Conservation (phyloP, 2,113 vertebrate genomes). For the Macheiramphus alcinus region DNA sequence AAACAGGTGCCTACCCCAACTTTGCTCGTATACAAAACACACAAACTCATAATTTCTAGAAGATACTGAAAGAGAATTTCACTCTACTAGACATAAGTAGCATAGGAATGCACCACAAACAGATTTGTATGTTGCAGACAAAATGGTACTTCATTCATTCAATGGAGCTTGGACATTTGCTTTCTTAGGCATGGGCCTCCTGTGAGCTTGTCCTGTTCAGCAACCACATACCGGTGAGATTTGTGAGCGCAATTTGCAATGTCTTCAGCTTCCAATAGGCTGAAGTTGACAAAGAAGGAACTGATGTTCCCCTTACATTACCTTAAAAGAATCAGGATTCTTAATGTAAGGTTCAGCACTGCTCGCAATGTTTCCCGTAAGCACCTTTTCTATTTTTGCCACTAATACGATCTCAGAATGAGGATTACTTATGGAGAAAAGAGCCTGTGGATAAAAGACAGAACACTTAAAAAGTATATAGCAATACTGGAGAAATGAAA, state of each 20-base stretch:
- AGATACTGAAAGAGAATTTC: not conserved
- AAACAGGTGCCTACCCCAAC: not conserved
- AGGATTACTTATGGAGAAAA: conserved; percentile 93
- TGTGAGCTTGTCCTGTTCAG: not conserved
- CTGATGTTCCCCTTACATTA: conserved; percentile 41
- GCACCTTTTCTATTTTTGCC: conserved; percentile 93
- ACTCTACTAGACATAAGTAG: not conserved
- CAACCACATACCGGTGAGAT: not conserved
- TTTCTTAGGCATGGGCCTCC: not conserved
- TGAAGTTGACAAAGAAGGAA: not conserved
- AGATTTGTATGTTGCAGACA: not conserved
- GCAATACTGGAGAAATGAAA: not conserved
- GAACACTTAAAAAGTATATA: not conserved
- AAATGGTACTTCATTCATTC: not conserved
- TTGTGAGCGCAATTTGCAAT: not conserved
- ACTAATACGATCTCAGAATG: conserved; percentile 93
- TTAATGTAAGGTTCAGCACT: conserved; percentile 94
- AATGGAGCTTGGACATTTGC: not conserved
- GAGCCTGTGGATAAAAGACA: conserved; percentile 76
- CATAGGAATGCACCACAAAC: not conserved
- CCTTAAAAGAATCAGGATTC: conserved; percentile 95
- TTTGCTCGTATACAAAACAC: not conserved
- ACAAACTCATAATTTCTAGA: not conserved
- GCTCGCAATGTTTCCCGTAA: conserved; percentile 91
- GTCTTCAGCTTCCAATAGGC: not conserved